Conservation (phyloP, 1,140 invertebrate genomes). For the Tetramorium alpestre region DNA sequence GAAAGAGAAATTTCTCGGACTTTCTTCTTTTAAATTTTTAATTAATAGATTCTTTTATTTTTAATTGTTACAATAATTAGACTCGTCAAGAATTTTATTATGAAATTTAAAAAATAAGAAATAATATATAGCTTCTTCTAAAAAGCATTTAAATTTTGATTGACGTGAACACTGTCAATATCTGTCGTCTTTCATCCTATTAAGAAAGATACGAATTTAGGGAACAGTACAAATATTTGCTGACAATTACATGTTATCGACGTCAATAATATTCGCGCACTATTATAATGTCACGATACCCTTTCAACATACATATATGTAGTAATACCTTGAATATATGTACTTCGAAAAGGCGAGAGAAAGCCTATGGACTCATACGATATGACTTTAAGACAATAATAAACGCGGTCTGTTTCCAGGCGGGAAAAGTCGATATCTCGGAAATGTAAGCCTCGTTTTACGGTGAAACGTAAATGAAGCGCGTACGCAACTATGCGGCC, state of each 20-base stretch:
- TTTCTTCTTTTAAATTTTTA: too few relatives aligned
- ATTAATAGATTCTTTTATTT: background rate
- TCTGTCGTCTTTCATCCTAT: background rate
- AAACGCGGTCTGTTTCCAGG: slow-evolving; percentile 27
- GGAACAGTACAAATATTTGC: too few relatives aligned
- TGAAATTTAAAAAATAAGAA: background rate
- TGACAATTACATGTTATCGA: background rate
- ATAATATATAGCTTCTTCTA: background rate
- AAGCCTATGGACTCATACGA: background rate
- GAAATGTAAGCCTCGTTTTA: slow-evolving; percentile 23
- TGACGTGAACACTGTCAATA: background rate
- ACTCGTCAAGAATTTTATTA: background rate
- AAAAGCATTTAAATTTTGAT: background rate
- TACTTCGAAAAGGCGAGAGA: background rate
- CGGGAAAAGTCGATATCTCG: slow-evolving; percentile 43
- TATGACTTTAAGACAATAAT: background rate
- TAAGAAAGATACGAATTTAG: background rate
- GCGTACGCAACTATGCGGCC: background rate
- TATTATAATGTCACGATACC: background rate
- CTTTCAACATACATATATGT: background rate
- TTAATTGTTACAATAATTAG: background rate
- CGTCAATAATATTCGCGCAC: background rate
- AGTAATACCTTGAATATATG: background rate
- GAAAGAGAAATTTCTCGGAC: too few relatives aligned
- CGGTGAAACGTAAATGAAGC: slow-evolving; percentile 11